phyloP scores from a whole-genome alignment of 2,797 vertebrate species.

The Hoplostethus mediterraneus region DNA sequence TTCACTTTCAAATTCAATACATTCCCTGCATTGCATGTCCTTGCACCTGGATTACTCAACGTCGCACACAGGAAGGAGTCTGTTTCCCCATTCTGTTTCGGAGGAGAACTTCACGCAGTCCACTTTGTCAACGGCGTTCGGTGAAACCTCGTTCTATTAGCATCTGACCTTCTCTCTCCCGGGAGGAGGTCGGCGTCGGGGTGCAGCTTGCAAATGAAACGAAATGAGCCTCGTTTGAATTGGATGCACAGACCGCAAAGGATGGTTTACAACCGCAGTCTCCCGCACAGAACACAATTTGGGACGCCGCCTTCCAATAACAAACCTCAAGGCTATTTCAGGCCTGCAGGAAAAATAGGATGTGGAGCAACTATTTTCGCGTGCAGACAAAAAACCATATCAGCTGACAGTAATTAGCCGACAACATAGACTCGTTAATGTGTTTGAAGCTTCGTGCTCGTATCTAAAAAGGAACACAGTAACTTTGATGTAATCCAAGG shows the following conservation, averaged over 20 bases:
- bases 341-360: constrained; percentile 11
- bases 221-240: constrained; percentile 9
- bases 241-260: not conserved
- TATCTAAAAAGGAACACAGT: constrained; percentile 22
- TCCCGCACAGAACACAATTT: not conserved
- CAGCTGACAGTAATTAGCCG: constrained; percentile 49
- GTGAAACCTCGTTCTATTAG: constrained; percentile 11
- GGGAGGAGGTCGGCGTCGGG: not conserved
- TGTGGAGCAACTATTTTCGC: constrained; percentile 10
- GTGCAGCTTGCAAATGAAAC: constrained; percentile 8
- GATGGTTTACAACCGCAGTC: constrained; percentile 17
- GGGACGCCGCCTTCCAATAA: constrained; percentile 1
- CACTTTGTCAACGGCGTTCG: constrained; percentile 10
- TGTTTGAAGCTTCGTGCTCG: constrained; percentile 30
- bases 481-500: constrained; percentile 47
- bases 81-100: not conserved
- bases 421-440: constrained; percentile 52
- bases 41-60: constrained; percentile 1
- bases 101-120: constrained; percentile 6
- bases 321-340: constrained; percentile 32
- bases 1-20: not conserved
- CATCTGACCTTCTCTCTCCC: constrained; percentile 29
- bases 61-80: not conserved
- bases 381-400: constrained; percentile 20
- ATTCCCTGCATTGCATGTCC: not conserved